A percentile compares a stretch with the other conserved stretches of the same genome.
These are phyloP conservation scores for Sciaenops ocellatus DNA, from an alignment of 2,797 vertebrate genomes.

Conservation along the genomic window DNA sequence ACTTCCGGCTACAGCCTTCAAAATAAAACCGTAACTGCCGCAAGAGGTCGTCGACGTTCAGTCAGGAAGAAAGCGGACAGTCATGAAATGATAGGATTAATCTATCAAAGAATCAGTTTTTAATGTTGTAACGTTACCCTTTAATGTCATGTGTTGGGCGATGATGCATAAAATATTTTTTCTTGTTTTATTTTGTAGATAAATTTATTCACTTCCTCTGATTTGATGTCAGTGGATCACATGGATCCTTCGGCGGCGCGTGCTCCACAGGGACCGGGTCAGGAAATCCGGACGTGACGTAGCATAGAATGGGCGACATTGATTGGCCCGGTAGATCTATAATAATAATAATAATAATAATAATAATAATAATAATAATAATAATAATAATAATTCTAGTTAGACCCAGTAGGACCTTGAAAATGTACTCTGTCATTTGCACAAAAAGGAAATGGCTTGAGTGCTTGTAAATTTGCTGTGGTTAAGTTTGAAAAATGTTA, in stretches of 20 bases:
- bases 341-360: background rate
- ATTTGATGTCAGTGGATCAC: background rate
- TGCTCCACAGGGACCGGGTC: background rate
- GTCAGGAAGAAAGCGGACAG: accelerated
- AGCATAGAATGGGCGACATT: accelerated
- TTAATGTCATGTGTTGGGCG: accelerated
- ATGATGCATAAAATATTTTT: accelerated
- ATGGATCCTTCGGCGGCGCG: background rate
- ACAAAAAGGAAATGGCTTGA: too few relatives aligned
- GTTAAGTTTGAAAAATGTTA: background rate
- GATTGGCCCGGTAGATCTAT: constrained; percentile 14
- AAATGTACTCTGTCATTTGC: too few relatives aligned
- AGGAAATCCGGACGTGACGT: constrained; percentile 2
- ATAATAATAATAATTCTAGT: too few relatives aligned
- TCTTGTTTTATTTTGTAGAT: constrained; percentile 22
- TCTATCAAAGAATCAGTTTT: accelerated
- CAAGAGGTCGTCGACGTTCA: accelerated
- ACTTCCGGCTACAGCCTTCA: constrained; percentile 23
- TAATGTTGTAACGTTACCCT: accelerated
- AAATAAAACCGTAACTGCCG: background rate
- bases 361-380: background rate
- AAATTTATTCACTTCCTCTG: background rate
- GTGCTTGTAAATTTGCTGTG: background rate
- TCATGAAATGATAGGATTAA: accelerated
- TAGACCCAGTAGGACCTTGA: too few relatives aligned